Evolutionary conservation across 2,113 vertebrate species (phyloP), one percentile per base, ranked within the genome.

Genomic region (Pachycephala philippinensis): DNA sequence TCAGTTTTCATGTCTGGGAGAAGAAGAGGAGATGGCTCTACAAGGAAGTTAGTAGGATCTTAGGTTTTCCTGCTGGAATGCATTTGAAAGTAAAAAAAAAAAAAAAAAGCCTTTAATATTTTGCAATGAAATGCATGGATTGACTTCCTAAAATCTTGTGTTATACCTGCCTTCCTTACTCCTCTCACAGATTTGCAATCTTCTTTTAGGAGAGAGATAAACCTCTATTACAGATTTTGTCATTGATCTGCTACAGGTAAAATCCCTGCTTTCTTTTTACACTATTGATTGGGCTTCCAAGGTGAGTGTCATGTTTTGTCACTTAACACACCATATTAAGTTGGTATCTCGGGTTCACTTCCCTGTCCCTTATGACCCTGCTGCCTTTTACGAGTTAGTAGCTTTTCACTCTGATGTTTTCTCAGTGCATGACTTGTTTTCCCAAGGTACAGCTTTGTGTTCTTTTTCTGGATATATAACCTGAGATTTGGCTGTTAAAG

Each of bases 321-420:
- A 10, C 39, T 60, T 61, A 45, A 61, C 12, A 45, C 39, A 37
- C 12, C 0, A 1, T 26, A 13, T 35, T 49, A 37, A 68, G 26
- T 40, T 75, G 52, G 15, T 53, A 68, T 60, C 47, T 85, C 0
- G 0, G 35, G 22, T 79, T 85, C 57, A 63, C 0, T 80, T 88
- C 40, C 15, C 56, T 72, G 20, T 60, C 35, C 2, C 0, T 69
- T 86, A 53, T 4, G 16, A 88, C 57, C 44, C 11, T 24, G 24
- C 31, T 40, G 15, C n/a, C 35, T 57, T 72, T 85, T 86, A 57
- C 54, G 64, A 45, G 30, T 56, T 21, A 27, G 4, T 24, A 42
- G 6, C 39, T 86, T 80, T 88, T 52, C 49, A 54, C 18, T 53
- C 44, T 60, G 21, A 33, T 90, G 17, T 68, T 90, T 95, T 76